These are phyloP conservation scores for Eilema caniola DNA, from an alignment of 2,888 invertebrate genomes.

Conservation along the genomic window DNA sequence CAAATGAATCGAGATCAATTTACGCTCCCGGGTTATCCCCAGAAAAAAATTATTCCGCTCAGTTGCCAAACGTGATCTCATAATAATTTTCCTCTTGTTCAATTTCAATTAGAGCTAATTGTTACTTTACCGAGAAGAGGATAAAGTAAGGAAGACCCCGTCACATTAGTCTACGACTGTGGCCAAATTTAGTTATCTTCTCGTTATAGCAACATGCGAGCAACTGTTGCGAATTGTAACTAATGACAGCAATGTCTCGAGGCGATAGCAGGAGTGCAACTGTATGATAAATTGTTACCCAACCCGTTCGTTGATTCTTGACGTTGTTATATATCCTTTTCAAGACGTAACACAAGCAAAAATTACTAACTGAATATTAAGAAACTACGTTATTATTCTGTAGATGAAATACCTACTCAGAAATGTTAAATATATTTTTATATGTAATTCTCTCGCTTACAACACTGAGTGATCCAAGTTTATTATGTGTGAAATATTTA, in stretches of 20 bases:
- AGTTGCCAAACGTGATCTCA: conserved; percentile 49
- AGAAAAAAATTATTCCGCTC: conserved; percentile 37
- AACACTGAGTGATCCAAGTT: conserved; percentile 41
- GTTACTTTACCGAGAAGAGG: conserved; percentile 38
- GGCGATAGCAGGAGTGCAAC: conserved; percentile 66
- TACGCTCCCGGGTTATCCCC: conserved; percentile 54
- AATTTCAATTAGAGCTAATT: conserved; percentile 42
- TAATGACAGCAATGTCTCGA: conserved; percentile 70
- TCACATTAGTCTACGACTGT: conserved; percentile 56
- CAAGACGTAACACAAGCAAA: conserved; percentile 33
- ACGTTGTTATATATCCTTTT: conserved; percentile 61
- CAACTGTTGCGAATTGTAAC: conserved; percentile 78
- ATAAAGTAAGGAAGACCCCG: conserved; percentile 32
- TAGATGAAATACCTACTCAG: conserved; percentile 40
- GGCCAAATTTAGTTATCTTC: conserved; percentile 64
- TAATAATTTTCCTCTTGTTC: conserved; percentile 58
- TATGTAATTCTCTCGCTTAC: conserved; percentile 19
- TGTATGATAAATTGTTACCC: conserved; percentile 71
- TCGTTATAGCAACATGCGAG: conserved; percentile 62
- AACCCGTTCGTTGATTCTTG: conserved; percentile 66
- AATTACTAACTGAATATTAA: conserved; percentile 45
- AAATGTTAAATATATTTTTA: conserved; percentile 39
- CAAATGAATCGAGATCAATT: conserved; percentile 29
- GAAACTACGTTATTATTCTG: conserved; percentile 48
- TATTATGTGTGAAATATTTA: conserved; percentile 32